These are phyloP conservation scores for Cryptus viduatorius DNA, from an alignment of 2,888 invertebrate species.

Conservation along the genomic window DNA sequence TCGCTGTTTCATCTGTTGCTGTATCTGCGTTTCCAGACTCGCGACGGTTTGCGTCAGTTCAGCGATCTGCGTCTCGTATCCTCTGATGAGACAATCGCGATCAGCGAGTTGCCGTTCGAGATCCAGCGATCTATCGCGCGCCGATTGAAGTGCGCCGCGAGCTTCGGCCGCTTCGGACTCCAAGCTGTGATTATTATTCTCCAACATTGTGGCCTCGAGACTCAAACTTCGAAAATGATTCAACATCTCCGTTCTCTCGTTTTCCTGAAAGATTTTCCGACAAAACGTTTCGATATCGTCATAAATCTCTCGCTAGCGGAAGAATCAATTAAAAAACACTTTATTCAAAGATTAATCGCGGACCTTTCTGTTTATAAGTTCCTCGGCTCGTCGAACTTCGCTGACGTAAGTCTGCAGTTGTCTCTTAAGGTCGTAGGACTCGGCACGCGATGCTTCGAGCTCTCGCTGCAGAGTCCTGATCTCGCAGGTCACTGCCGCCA, in stretches of 20 bases:
- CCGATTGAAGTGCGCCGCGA: constrained; percentile 87
- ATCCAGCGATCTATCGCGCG: constrained; percentile 87
- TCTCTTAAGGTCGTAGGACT: constrained; percentile 90
- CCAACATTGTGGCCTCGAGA: constrained; percentile 91
- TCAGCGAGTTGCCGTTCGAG: constrained; percentile 89
- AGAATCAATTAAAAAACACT: background rate
- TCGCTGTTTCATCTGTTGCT: constrained; percentile 87
- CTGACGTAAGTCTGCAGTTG: constrained; percentile 93
- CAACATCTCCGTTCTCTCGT: constrained; percentile 92
- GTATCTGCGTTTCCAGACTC: constrained; percentile 89
- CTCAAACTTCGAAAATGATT: constrained; percentile 92
- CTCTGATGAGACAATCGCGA: constrained; percentile 86
- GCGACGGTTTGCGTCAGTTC: constrained; percentile 85
- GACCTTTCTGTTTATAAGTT: constrained; percentile 90
- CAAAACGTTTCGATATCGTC: background rate
- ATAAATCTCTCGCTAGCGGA: background rate
- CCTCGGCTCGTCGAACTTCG: constrained; percentile 92
- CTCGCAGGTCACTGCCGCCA: constrained; percentile 88
- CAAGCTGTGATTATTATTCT: constrained; percentile 92
- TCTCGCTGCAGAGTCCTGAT: constrained; percentile 88
- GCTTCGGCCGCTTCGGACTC: constrained; percentile 92
- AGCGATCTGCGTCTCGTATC: constrained; percentile 87
- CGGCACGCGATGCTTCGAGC: constrained; percentile 89
- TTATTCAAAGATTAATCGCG: constrained; percentile 33
- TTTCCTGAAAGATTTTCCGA: constrained; percentile 86